A percentile compares a stretch with the other conserved stretches of the same genome.
Evolutionary conservation across 2,888 invertebrate species (phyloP).

Genomic region (Shargacucullia verbasci): DNA sequence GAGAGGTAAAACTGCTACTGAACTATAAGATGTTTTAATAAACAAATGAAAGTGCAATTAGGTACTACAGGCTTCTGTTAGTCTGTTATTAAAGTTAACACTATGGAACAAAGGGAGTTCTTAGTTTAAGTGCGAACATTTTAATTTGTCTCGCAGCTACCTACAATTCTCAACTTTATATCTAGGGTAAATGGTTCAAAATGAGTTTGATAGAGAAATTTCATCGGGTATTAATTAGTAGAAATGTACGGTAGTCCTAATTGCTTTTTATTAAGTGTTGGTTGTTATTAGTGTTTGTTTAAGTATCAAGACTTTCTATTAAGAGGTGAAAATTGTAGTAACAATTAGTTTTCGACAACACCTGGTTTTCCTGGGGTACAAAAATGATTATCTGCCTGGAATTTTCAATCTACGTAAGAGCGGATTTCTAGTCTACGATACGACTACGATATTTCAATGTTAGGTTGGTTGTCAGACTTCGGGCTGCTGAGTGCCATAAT

Average conservation of each 20-base stretch:
- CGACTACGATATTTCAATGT: slow-evolving; percentile 17
- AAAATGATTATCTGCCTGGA: too few species aligned
- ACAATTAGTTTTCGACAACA: too few species aligned
- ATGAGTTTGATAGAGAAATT: neutral
- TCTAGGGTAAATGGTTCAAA: fast-evolving
- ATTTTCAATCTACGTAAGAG: too few species aligned
- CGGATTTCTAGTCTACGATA: too few species aligned
- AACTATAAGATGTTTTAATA: slow-evolving; percentile 22
- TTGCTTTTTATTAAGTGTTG: slow-evolving; percentile 45
- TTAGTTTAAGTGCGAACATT: slow-evolving; percentile 34
- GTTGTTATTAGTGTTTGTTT: slow-evolving; percentile 30
- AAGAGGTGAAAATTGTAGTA: slow-evolving; percentile 9
- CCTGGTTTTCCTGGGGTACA: too few species aligned
- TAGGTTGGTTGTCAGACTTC: neutral
- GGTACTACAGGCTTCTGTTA: slow-evolving; percentile 17
- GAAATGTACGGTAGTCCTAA: slow-evolving; percentile 26
- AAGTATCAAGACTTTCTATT: slow-evolving; percentile 29
- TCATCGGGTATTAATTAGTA: slow-evolving; percentile 35
- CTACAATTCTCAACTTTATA: slow-evolving; percentile 3
- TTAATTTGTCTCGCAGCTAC: slow-evolving; percentile 19
- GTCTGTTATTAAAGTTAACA: slow-evolving; percentile 41
- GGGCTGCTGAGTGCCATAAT: too few species aligned
- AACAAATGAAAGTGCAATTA: slow-evolving; percentile 28
- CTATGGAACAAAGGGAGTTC: slow-evolving; percentile 35
- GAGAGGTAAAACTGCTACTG: slow-evolving; percentile 1